phyloP scores from a whole-genome alignment of 2,797 vertebrate genomes.

The Sebastes wilsoni region DNA sequence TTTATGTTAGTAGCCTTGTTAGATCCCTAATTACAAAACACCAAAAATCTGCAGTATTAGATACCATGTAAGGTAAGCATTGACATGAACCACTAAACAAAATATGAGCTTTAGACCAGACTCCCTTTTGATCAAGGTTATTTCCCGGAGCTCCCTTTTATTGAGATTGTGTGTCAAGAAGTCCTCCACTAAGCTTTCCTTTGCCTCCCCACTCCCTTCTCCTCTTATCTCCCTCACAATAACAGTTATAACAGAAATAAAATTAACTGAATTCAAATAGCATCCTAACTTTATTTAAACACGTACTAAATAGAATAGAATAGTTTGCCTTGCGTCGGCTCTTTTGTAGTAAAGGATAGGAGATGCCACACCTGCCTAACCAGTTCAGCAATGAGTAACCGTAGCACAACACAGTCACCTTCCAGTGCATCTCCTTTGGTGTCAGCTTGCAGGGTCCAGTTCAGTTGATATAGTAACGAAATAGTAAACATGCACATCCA shows the following conservation, averaged over 20 bases:
- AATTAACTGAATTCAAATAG: not conserved
- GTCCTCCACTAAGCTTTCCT: not conserved
- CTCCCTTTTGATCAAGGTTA: not conserved
- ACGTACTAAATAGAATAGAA: not conserved
- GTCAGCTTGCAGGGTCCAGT: conserved; percentile 12
- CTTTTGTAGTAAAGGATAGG: not conserved
- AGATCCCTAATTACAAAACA: not conserved
- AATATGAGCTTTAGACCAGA: not conserved
- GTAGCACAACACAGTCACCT: not conserved
- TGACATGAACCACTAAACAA: not conserved
- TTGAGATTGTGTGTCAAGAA: not conserved
- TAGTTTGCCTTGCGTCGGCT: not conserved
- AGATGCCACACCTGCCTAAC: conserved; percentile 14
- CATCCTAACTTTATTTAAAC: not conserved
- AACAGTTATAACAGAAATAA: no score
- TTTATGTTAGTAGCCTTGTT: not conserved
- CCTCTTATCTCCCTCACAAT: not conserved
- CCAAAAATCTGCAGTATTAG: not conserved
- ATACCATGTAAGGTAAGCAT: not conserved
- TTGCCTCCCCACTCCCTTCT: not conserved
- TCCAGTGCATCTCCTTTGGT: not conserved
- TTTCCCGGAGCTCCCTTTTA: not conserved
- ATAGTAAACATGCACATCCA: not conserved
- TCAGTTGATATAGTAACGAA: not conserved
- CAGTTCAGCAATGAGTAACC: not conserved